phyloP scores from a whole-genome alignment of 2,888 invertebrate species.

The Empis livida region DNA sequence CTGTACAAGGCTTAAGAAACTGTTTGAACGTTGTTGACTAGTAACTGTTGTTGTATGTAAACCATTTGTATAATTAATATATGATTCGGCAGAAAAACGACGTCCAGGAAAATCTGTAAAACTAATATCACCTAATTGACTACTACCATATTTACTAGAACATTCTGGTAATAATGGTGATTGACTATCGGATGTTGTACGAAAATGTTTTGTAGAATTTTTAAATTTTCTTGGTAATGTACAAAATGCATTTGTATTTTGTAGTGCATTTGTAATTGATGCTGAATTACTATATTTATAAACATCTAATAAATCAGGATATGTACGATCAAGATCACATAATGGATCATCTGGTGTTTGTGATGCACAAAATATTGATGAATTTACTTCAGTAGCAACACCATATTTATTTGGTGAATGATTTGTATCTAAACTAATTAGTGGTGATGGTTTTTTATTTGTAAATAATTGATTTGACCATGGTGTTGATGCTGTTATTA shows the following conservation, averaged over 20 bases:
- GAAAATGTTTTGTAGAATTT: constrained; percentile 26
- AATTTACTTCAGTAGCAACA: constrained; percentile 26
- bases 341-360: constrained; percentile 33
- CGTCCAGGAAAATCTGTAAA: constrained; percentile 39
- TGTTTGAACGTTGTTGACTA: constrained; percentile 46
- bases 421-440: background rate
- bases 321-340: constrained; percentile 27
- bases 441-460: constrained; percentile 6
- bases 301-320: constrained; percentile 32
- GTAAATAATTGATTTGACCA: constrained; percentile 35
- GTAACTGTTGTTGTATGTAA: constrained; percentile 27
- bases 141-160: constrained; percentile 55
- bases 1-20: constrained; percentile 53
- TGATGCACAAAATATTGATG: constrained; percentile 30
- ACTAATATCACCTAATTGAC: constrained; percentile 49
- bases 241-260: constrained; percentile 40
- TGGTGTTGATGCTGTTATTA: constrained; percentile 21
- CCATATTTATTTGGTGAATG: background rate
- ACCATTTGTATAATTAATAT: constrained; percentile 30
- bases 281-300: constrained; percentile 25
- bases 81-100: constrained; percentile 40
- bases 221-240: constrained; percentile 46
- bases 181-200: constrained; percentile 50
- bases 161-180: constrained; percentile 53
- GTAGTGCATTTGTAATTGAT: background rate